phyloP scores from a whole-genome alignment of 2,888 invertebrate genomes.

The Nesidiocoris tenuis region DNA sequence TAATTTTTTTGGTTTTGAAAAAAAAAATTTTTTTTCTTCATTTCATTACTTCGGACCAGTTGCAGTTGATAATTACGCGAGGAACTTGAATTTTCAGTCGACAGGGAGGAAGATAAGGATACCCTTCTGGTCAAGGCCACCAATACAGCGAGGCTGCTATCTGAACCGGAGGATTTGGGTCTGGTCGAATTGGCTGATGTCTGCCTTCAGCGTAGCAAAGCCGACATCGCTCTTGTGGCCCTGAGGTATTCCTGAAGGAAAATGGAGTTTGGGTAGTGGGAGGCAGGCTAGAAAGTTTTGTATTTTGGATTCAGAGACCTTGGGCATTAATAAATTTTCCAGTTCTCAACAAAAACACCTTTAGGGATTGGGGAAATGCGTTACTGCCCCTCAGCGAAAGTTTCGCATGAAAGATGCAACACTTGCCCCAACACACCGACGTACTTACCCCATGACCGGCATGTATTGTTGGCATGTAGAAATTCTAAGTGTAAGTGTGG shows the following conservation, averaged over 20 bases:
- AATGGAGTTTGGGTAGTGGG: too few relatives aligned
- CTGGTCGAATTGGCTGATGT: slow-evolving; percentile 14
- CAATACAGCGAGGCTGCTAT: neutral
- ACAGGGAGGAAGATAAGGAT: neutral
- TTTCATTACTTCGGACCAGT: neutral
- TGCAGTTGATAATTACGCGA: neutral
- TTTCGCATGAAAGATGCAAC: neutral
- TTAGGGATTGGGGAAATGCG: too few relatives aligned
- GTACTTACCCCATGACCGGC: too few relatives aligned
- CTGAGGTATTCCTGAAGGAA: too few relatives aligned
- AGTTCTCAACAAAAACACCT: too few relatives aligned
- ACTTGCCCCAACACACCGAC: too few relatives aligned
- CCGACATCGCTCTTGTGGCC: neutral
- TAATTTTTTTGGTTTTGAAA: neutral
- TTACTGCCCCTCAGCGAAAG: neutral
- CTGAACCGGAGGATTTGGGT: slow-evolving; percentile 22
- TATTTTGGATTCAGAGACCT: too few relatives aligned
- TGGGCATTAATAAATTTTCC: too few relatives aligned
- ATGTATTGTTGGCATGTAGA: too few relatives aligned
- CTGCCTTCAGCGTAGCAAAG: neutral
- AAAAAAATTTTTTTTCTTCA: neutral
- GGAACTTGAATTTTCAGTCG: neutral
- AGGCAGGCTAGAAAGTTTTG: too few relatives aligned
- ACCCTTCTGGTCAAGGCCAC: neutral
- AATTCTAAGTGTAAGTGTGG: too few relatives aligned